phyloP scores from a whole-genome alignment of 2,113 vertebrate species.

The Elaphurus davidianus region DNA sequence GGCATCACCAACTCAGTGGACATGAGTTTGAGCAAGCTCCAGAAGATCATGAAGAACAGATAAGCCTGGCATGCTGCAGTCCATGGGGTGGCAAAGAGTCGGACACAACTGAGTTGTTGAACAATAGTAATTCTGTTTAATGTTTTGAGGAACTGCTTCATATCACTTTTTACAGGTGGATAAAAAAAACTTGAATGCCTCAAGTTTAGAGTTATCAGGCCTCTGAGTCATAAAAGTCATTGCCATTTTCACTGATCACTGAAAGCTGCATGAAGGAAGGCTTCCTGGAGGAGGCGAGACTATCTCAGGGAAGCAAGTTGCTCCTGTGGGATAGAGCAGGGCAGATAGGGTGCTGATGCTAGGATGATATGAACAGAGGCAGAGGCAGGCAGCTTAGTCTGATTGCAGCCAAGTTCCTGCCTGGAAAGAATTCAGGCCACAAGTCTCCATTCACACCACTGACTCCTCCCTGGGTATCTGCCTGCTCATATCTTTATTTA shows the following conservation, averaged over 20 bases:
- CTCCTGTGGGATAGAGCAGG: neutral
- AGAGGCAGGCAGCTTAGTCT: neutral
- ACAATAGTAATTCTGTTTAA: neutral
- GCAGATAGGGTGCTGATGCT: neutral
- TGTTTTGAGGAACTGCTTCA: neutral
- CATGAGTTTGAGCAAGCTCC: neutral
- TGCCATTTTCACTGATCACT: neutral
- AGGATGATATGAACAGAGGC: no score
- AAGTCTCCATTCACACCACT: neutral
- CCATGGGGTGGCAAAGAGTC: neutral
- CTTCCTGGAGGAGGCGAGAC: neutral
- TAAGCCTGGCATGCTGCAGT: neutral
- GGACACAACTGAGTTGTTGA: neutral
- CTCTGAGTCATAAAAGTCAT: neutral
- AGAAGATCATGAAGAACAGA: neutral
- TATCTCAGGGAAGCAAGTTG: neutral
- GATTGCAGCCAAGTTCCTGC: neutral
- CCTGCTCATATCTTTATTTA: neutral
- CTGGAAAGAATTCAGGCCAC: neutral
- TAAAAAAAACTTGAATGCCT: neutral
- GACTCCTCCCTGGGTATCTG: neutral
- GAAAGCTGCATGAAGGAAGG: neutral
- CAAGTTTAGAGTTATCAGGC: neutral
- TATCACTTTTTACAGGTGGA: neutral
- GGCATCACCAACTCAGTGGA: neutral